Base-by-base conservation (phyloP, 2,797 vertebrate genomes). In the Molossus alvarezi region DNA sequence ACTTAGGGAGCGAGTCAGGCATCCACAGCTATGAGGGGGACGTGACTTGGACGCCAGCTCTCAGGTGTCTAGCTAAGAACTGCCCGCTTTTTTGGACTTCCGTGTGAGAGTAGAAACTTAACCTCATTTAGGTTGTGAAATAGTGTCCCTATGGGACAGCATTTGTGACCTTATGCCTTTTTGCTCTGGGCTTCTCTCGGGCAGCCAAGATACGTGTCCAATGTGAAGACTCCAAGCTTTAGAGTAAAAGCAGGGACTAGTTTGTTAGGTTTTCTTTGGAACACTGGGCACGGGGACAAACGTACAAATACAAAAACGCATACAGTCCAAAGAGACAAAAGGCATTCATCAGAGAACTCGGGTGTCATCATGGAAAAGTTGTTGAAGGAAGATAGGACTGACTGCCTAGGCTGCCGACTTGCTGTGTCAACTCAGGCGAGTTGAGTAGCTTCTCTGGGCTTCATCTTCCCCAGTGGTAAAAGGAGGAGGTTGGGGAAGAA, bases 251-350 rank as follows among this genome's bases (percentile, higher is more conserved):
- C 18, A 57, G 80, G 18, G 92, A 97, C 92, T 95, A 89, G 92
- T 96, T 89, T 41, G 90, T 95, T 96, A 73, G 65, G 85, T 95
- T 97, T 95, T 97, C 95, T 96, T 65, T 89, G 90, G 87, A 96
- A 69, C 92, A 23, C 82, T 53, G 84, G 95, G 86, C 89, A 90
- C 9, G 1, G 69, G 48, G 33, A 89, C 71, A 88, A 88, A 64
- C 53, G 67, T 58, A 81, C 57, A 85, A 69, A 93, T 45, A 85
- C 72, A 96, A 76, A 94, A 65, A 77, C 27, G 51, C 0, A 1
- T 5, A 21, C 0, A 4, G 33, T 75, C 9, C n/a, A 20, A 27
- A 88, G 94, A 86, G 92, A 97, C 92, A 96, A 96, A 97, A 92
- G 97, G 75, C 57, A 67, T 94, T 96, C 92, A 95, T 90, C 9